Evolutionary conservation across 2,113 vertebrate genomes (phyloP), one percentile per base, ranked within the genome.

Genomic region (Chitala chitala): DNA sequence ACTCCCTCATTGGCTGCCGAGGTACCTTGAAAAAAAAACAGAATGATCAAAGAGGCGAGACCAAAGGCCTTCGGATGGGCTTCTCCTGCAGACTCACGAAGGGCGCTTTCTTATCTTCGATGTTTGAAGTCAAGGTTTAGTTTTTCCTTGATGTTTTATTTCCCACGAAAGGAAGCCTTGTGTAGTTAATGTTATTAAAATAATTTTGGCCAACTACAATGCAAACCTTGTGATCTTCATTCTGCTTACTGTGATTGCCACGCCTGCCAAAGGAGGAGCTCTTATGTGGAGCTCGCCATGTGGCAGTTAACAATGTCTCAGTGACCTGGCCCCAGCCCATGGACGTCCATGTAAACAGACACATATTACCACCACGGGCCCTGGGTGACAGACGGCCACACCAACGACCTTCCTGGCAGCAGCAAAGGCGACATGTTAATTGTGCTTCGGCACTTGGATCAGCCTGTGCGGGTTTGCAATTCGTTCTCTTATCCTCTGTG

Each of bases 381-480:
- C 42, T 46, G 20, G 64, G 40, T 68, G 40, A 46, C 69, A 26
- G 29, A 71, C 24, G 51, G n/a, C 20, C 31, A 20, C 17, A 55
- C 12, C 13, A 42, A 71, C 13, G 46, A 71, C 33, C 51, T 42
- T 38, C n/a, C 69, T 69, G 50, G 51, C 69, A 56, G 36, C 15
- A 71, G 13, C 12, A 22, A 40, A 71, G 50, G 53, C 51, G 10
- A 71, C 69, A 55, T 56, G 53, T 33, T 54, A 56, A 71, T 54
- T 56, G 69, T 36, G 12, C 13, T 33, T 24, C 33, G 7, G 13
- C 48, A 42, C 17, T 12, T 22, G 24, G 48, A 50, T 51, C 68
- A 4, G 48, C 9, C 48, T 20, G n/a, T 26, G 68, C 36, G 68
- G 68, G 48, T 33, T 15, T 51, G 68, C 48, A 53, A 51, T 51